phyloP scores from a whole-genome alignment of 2,888 invertebrate genomes.

The Galerucella pusilla region DNA sequence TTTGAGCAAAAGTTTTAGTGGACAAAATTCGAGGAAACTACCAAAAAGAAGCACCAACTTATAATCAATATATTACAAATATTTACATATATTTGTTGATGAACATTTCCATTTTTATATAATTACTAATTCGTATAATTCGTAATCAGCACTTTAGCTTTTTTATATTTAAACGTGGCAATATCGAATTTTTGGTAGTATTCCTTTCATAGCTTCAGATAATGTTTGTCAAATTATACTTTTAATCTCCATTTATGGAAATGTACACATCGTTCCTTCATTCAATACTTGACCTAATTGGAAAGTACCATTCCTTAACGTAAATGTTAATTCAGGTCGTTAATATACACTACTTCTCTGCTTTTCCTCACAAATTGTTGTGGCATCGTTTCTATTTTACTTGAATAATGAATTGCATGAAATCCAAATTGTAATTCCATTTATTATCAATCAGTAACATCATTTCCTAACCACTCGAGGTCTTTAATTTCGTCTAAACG shows the following conservation, averaged over 20 bases:
- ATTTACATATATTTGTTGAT: too few species aligned
- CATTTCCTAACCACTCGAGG: not conserved
- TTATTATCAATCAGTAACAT: not conserved
- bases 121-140: too few species aligned
- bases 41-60: too few species aligned
- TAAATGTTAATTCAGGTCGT: not conserved
- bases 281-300: not conserved
- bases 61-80: too few species aligned
- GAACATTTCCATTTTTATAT: too few species aligned
- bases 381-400: not conserved
- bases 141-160: too few species aligned
- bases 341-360: not conserved
- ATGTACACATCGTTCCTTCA: not conserved
- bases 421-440: not conserved
- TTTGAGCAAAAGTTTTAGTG: too few species aligned
- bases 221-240: too few species aligned
- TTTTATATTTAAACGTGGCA: too few species aligned
- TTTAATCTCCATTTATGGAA: not conserved
- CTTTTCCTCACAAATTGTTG: not conserved
- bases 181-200: too few species aligned
- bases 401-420: not conserved
- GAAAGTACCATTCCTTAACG: not conserved
- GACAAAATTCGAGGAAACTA: too few species aligned
- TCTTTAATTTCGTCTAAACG: not conserved
- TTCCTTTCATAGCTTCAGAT: too few species aligned